Evolutionary conservation across 2,113 vertebrate genomes (phyloP).

Genomic region (Cervus canadensis): DNA sequence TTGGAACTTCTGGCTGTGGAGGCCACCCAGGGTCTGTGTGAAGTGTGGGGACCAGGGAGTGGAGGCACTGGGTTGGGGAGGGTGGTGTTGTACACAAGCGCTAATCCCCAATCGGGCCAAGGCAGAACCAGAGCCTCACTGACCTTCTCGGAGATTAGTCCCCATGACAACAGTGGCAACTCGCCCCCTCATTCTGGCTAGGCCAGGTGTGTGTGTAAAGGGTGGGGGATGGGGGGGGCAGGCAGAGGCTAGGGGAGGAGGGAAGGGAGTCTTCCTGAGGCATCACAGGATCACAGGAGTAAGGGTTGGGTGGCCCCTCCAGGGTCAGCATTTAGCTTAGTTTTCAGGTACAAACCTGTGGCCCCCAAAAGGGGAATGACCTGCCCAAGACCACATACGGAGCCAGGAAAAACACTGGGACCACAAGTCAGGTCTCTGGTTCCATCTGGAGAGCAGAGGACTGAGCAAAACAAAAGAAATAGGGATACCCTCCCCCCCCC

Average conservation of each 20-base stretch:
- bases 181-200: constrained; percentile 49
- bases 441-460: background rate
- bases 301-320: background rate
- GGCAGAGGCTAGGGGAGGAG: background rate
- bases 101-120: constrained; percentile 77
- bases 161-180: constrained; percentile 79
- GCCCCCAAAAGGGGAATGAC: background rate
- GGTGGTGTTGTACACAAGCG: constrained; percentile 62
- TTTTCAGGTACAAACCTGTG: background rate
- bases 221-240: background rate
- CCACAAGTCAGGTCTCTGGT: background rate
- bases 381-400: background rate
- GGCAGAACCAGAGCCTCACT: constrained; percentile 75
- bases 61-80: background rate
- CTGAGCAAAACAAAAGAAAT: background rate
- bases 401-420: background rate
- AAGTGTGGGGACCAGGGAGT: background rate
- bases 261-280: background rate
- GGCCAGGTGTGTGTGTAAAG: constrained; percentile 15
- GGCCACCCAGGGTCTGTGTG: background rate
- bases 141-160: constrained; percentile 85
- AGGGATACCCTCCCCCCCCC: background rate
- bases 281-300: background rate
- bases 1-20: background rate
- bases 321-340: background rate